Evolutionary conservation across 2,113 vertebrate genomes (phyloP).

Genomic region (Sinocyclocheilus anshuiensis): DNA sequence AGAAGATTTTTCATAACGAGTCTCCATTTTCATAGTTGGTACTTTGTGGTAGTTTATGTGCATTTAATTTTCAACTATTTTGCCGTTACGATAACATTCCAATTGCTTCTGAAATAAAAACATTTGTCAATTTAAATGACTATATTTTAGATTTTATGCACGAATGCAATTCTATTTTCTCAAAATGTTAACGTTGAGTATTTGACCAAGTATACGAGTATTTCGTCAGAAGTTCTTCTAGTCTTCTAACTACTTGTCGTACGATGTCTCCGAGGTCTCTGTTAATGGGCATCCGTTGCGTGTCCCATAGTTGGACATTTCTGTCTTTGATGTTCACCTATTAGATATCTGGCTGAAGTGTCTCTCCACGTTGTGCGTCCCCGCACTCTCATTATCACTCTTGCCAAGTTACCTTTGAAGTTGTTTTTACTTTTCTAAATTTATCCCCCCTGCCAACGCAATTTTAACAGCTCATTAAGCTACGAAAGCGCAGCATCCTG

Average conservation of each 20-base stretch:
- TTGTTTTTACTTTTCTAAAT: slow-evolving; percentile 47
- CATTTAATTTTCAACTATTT: not conserved
- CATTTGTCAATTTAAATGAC: not conserved
- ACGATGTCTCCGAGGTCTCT: not conserved
- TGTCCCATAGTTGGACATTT: not conserved
- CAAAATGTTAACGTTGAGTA: not conserved
- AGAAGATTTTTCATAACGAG: not conserved
- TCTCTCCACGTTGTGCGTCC: not conserved
- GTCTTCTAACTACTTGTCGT: not conserved
- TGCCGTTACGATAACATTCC: not conserved
- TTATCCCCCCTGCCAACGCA: slow-evolving; percentile 7
- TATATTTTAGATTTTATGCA: not conserved
- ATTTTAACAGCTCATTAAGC: slow-evolving; percentile 45
- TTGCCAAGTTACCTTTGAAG: slow-evolving; percentile 42
- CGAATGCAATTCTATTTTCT: not conserved
- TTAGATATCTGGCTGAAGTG: slow-evolving; percentile 17
- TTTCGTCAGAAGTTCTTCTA: not conserved
- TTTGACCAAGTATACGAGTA: not conserved
- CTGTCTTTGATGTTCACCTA: slow-evolving; percentile 22
- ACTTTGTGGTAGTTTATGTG: not conserved
- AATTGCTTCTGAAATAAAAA: not conserved
- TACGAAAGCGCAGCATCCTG: slow-evolving; percentile 29
- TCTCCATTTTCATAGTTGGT: not conserved
- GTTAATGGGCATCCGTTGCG: not conserved
- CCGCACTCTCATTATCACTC: slow-evolving; percentile 32